Percentiles rank a stretch among this genome's conserved stretches.
Evolutionary conservation across 2,113 vertebrate species (phyloP).

Genomic region (Orthonyx spaldingii): DNA sequence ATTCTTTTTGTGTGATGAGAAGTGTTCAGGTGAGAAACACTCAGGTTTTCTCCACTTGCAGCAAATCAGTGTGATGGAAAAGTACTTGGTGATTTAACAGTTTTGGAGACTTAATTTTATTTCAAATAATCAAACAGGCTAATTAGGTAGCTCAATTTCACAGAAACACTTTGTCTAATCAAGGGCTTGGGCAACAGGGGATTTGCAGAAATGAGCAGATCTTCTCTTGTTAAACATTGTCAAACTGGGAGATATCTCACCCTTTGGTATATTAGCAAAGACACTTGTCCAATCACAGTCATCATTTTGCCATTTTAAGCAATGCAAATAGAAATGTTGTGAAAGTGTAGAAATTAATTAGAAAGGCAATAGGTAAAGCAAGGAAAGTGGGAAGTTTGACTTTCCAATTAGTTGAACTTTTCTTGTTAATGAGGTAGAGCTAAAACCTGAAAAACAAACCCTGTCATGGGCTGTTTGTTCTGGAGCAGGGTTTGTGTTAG

Average conservation of each 20-base stretch:
- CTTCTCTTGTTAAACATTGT: background rate
- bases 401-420: slow-evolving; percentile 1
- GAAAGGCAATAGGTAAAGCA: background rate
- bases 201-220: background rate
- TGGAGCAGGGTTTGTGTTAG: background rate
- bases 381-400: background rate
- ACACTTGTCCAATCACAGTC: background rate
- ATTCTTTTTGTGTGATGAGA: background rate
- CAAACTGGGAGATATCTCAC: background rate
- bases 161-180: background rate
- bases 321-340: background rate
- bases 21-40: background rate
- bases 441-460: background rate
- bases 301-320: background rate
- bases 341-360: slow-evolving; percentile 4
- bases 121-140: background rate
- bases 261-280: background rate
- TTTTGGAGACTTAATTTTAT: background rate
- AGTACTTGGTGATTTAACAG: background rate
- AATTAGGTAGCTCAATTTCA: background rate
- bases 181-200: background rate
- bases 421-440: background rate
- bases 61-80: background rate
- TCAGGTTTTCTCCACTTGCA: background rate
- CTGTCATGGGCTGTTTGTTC: background rate